Conservation (phyloP, 1,140 invertebrate genomes). For the Nixonia krombeini region DNA sequence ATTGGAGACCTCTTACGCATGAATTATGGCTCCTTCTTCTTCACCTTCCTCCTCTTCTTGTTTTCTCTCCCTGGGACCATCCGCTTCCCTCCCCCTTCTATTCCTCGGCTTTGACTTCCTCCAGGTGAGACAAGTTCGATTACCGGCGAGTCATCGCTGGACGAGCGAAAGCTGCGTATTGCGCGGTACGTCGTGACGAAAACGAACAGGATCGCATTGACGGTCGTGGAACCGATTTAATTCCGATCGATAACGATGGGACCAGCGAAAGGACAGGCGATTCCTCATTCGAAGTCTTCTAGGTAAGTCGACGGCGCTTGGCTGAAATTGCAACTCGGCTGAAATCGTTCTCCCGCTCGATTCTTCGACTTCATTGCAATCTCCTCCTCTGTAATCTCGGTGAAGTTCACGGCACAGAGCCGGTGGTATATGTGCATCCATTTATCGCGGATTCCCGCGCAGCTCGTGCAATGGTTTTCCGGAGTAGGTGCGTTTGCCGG, state of each 20-base stretch:
- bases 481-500: slow-evolving; percentile 49
- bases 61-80: no score
- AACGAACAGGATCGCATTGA: no score
- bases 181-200: no score
- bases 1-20: slow-evolving; percentile 49
- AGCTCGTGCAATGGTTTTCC: slow-evolving; percentile 50
- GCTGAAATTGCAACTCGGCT: no score
- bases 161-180: no score
- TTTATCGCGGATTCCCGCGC: slow-evolving; percentile 53
- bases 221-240: no score
- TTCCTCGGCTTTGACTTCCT: slow-evolving; percentile 18
- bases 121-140: slow-evolving; percentile 20
- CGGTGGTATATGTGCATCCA: slow-evolving; percentile 34
- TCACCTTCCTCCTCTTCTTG: slow-evolving; percentile 11
- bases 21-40: slow-evolving; percentile 49
- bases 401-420: slow-evolving; percentile 4
- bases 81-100: slow-evolving; percentile 20
- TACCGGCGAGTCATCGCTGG: slow-evolving; percentile 11
- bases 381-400: background rate
- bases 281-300: no score
- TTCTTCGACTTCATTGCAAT: background rate
- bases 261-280: no score
- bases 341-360: background rate
- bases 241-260: no score
- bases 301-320: no score